Evolutionary conservation across 2,888 invertebrate genomes (phyloP).

Genomic region (Callyntrura guangdongensis): DNA sequence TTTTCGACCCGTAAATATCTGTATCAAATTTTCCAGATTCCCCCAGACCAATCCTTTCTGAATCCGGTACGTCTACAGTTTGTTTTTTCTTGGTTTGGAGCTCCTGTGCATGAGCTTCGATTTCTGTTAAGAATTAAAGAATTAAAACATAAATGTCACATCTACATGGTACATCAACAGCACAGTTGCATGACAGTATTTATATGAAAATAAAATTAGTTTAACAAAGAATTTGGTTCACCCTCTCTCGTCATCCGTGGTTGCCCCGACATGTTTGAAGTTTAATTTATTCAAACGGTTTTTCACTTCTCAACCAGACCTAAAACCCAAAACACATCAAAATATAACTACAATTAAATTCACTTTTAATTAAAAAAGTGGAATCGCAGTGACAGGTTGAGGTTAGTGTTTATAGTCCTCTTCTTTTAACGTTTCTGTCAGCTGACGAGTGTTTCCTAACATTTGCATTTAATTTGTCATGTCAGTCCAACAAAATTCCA

Average conservation of each 20-base stretch:
- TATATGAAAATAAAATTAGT: no score
- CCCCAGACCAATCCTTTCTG: constrained; percentile 93
- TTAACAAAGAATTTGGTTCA: no score
- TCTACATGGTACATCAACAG: no score
- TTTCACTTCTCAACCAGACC: not conserved
- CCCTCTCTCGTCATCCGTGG: constrained; percentile 80
- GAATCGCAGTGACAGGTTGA: no score
- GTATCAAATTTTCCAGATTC: constrained; percentile 95
- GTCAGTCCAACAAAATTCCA: no score
- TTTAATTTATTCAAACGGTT: not conserved
- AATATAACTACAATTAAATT: no score
- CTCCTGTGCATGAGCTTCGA: constrained; percentile 97
- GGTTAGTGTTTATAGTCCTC: no score
- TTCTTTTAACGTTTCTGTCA: no score
- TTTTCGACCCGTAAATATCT: constrained; percentile 95
- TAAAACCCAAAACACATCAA: not conserved
- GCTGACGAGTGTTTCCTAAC: no score
- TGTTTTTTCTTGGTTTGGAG: constrained; percentile 94
- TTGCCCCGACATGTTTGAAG: constrained; percentile 37
- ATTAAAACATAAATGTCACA: constrained; percentile 39
- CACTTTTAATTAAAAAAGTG: no score
- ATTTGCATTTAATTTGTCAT: no score
- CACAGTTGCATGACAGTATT: no score
- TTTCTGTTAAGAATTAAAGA: constrained; percentile 90
- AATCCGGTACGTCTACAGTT: constrained; percentile 87